A percentile compares a stretch with the other conserved stretches of the same genome.
These are phyloP conservation scores for Hirundichthys speculiger DNA, from an alignment of 2,113 vertebrate genomes.

Conservation along the genomic window DNA sequence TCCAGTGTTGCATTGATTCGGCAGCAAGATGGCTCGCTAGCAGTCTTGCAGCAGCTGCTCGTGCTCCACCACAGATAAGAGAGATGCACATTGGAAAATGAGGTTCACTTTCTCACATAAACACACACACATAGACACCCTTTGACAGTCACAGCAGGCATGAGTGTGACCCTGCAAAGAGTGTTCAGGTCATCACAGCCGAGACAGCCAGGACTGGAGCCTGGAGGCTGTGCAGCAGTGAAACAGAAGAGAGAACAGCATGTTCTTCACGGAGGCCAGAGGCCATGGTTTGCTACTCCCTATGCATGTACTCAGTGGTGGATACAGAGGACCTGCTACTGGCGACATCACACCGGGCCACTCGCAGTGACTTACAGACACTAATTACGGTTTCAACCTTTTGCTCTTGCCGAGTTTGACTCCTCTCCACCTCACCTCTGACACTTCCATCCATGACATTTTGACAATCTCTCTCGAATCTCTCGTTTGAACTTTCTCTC, in stretches of 20 bases:
- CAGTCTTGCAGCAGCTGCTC: conserved; percentile 54
- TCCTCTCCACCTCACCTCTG: conserved; percentile 67
- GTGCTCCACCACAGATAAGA: conserved; percentile 42
- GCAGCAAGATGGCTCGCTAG: conserved; percentile 39
- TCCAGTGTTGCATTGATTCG: conserved; percentile 54
- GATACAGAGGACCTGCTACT: conserved; percentile 40
- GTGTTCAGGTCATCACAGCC: conserved; percentile 56
- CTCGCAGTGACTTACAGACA: conserved; percentile 53
- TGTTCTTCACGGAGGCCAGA: conserved; percentile 60
- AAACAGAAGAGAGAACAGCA: conserved; percentile 51
- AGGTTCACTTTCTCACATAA: neutral
- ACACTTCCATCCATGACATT: conserved; percentile 73
- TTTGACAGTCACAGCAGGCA: conserved; percentile 43
- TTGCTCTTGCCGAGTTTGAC: conserved; percentile 61
- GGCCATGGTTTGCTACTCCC: conserved; percentile 53
- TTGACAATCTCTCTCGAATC: conserved; percentile 65
- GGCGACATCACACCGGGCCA: conserved; percentile 62
- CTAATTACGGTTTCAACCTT: conserved; percentile 70
- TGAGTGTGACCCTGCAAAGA: conserved; percentile 54
- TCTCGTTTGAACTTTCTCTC: conserved; percentile 45
- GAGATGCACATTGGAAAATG: conserved; percentile 6
- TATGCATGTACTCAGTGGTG: conserved; percentile 39
- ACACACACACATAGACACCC: conserved; percentile 12
- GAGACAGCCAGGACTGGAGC: conserved; percentile 26
- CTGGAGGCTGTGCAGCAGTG: conserved; percentile 44